Conservation (phyloP, 2,888 invertebrate genomes). For the Spilarctia lutea region DNA sequence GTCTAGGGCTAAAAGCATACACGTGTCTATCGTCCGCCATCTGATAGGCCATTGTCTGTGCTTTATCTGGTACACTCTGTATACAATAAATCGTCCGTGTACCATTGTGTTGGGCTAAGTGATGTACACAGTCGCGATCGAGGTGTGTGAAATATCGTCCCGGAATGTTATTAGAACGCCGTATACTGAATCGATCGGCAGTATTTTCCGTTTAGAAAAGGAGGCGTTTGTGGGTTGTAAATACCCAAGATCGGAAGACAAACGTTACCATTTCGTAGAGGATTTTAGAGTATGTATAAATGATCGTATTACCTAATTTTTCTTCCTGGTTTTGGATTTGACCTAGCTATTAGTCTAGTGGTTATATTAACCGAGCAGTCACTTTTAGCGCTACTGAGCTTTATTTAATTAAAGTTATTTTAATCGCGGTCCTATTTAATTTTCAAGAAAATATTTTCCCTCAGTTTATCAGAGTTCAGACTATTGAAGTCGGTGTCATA, state of each 20-base stretch:
- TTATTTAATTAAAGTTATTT: not conserved
- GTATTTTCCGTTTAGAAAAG: constrained; percentile 67
- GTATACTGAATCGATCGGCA: constrained; percentile 74
- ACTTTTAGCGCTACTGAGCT: not conserved
- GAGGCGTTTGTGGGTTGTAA: constrained; percentile 58
- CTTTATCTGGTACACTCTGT: constrained; percentile 76
- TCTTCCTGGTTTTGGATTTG: not conserved
- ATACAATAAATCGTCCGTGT: constrained; percentile 83
- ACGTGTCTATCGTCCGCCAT: constrained; percentile 77
- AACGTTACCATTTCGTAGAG: constrained; percentile 37
- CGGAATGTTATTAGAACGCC: constrained; percentile 81
- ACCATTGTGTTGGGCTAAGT: constrained; percentile 69
- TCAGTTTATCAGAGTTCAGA: not conserved
- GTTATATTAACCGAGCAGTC: too few relatives aligned
- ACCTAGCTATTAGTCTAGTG: not conserved
- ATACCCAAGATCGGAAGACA: constrained; percentile 66
- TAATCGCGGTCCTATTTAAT: not conserved
- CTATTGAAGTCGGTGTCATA: not conserved
- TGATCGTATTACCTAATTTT: not conserved
- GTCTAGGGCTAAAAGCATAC: constrained; percentile 83
- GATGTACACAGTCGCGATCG: constrained; percentile 65
- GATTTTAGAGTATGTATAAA: constrained; percentile 53
- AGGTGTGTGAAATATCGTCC: constrained; percentile 72
- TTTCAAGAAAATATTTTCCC: not conserved
- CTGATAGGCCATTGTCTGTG: constrained; percentile 82